Percentiles rank a stretch among this genome's conserved stretches.
These are phyloP conservation scores for Mylabris phalerata DNA, from an alignment of 1,140 invertebrate species.

Conservation along the genomic window DNA sequence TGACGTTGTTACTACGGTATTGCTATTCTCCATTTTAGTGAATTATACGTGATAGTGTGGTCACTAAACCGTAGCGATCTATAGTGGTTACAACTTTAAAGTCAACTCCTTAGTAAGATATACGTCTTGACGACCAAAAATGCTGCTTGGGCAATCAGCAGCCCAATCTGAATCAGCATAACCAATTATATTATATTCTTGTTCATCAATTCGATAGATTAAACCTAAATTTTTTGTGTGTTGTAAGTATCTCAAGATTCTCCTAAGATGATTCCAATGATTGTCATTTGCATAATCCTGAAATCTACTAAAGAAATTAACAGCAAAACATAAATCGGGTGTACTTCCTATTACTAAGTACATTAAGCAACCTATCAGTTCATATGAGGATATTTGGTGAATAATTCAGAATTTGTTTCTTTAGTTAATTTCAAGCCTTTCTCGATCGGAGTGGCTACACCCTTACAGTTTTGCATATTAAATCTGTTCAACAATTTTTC, in stretches of 20 bases:
- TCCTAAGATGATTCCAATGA: conserved; percentile 19
- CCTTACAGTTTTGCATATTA: conserved; percentile 26
- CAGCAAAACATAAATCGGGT: conserved; percentile 28
- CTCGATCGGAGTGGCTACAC: conserved; percentile 3
- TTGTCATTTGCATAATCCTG: conserved; percentile 11
- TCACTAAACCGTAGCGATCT: too few species aligned
- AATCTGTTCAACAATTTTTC: conserved; percentile 30
- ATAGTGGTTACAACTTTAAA: too few species aligned
- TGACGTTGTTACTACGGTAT: too few species aligned
- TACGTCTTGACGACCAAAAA: too few species aligned
- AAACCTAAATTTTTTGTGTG: conserved; percentile 29
- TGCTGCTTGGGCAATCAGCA: conserved; percentile 19
- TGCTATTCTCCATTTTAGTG: too few species aligned
- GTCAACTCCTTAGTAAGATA: too few species aligned
- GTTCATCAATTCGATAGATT: background rate
- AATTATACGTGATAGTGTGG: too few species aligned
- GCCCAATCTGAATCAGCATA: conserved; percentile 38
- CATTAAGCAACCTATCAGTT: conserved; percentile 33
- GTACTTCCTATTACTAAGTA: conserved; percentile 27
- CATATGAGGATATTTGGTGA: conserved; percentile 25
- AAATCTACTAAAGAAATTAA: conserved; percentile 32
- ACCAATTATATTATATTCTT: background rate
- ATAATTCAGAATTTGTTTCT: conserved; percentile 1
- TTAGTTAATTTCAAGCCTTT: background rate
- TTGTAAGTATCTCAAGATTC: conserved; percentile 40